Evolutionary conservation across 23 tunicate species (phyloP).

Genomic region (Halocynthia roretzi): DNA sequence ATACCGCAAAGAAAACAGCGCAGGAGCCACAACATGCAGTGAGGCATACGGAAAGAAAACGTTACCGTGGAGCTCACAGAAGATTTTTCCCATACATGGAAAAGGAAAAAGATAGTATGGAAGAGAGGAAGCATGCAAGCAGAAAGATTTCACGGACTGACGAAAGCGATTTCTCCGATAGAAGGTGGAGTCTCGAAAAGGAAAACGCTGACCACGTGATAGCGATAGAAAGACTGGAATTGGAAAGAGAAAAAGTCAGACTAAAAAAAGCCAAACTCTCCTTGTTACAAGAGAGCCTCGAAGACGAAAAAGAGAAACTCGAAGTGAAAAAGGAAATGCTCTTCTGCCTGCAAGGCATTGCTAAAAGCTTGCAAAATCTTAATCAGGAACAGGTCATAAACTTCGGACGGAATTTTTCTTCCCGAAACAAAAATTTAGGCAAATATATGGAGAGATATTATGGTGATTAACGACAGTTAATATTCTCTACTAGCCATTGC

Average conservation of each 20-base stretch:
- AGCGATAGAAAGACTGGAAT: conserved; percentile 7
- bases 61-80: conserved; percentile 7
- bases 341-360: conserved; percentile 7
- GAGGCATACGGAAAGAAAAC: background rate
- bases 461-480: too few species aligned
- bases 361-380: background rate
- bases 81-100: background rate
- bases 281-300: conserved; percentile 10
- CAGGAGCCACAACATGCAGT: too few species aligned
- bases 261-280: conserved; percentile 23
- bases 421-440: too few species aligned
- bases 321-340: background rate
- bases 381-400: too few species aligned
- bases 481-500: too few species aligned
- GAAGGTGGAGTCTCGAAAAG: background rate
- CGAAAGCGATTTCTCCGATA: background rate
- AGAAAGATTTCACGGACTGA: background rate
- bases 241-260: conserved; percentile 10
- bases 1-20: too few species aligned
- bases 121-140: background rate
- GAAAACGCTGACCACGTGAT: background rate
- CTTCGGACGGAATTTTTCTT: too few species aligned
- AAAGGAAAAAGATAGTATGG: background rate
- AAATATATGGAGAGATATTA: too few species aligned
- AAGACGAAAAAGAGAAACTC: background rate